Evolutionary conservation across 2,797 vertebrate genomes (phyloP), one percentile per base, ranked within the genome.

Genomic region (Melanotaenia maccullochi): DNA sequence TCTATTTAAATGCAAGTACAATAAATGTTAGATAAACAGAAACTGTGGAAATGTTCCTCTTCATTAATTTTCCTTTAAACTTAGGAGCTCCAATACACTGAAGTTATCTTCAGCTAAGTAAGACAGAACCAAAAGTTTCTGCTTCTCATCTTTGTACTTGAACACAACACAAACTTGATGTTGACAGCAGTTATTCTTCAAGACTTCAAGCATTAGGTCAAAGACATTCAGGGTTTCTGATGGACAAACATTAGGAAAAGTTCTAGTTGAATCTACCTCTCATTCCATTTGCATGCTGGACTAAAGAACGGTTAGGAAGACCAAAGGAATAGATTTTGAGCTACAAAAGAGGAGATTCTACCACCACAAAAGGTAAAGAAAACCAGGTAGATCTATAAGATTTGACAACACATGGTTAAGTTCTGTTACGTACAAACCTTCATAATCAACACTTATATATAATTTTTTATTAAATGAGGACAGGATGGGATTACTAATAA

Each of bases 241-340:
- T 60, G 57, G 65, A 71, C 60, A 74, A 72, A 81, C 59, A 81
- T 76, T 60, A 47, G 47, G 73, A 76, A 30, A 76, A 69, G 56
- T 65, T 82, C 32, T 61, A 68, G 32, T 57, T n/a, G 42, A 68
- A 47, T 58, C 57, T 11, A 72, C 60, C 57, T 32, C 11, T 73
- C 74, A 84, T 77, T 82, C 67, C 33, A 65, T 68, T 69, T 54
- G 77, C 83, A 81, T 83, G 83, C 84, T 68, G 28, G 62, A 65
- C 28, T 63, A 22, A 63, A 22, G 44, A 73, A 76, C 25, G 70
- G 33, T 59, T 44, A 55, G 51, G 40, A 68, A 44, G 60, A 78
- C 13, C 57, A 60, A 70, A 73, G 65, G 73, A 9, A 81, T 3
- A 75, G 65, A 76, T 47, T 52, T 71, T 81, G 35, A 68, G 67